Base-by-base conservation (phyloP, 2,888 invertebrate genomes). In the Lochmaea capreae region DNA sequence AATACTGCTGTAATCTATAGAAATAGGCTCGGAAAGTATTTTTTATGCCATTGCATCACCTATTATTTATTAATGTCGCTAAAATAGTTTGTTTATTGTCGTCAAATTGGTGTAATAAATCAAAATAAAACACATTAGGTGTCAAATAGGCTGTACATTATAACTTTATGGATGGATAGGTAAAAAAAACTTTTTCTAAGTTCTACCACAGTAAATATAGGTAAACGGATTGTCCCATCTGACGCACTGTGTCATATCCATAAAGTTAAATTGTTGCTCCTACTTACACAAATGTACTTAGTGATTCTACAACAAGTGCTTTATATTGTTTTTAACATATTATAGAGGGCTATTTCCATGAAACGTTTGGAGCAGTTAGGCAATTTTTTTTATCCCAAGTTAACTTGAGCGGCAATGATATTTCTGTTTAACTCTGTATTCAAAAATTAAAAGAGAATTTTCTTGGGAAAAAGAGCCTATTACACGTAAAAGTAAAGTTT, bases 11-110 rank as follows among this genome's bases (percentile, higher is more conserved):
- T 39, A 39, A 39, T 33, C 14, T 61, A 61, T 6, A n/a, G 16
- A 0, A 46, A 61, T 39, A 61, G n/a, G 61, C 61, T 61, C 61
- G 61, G 61, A 61, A 61, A 33, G 39, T n/a, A 6, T 33, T 22
- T 58, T 54, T 16, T 3, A 16, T 6, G 2, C 18, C 54, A 9
- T 16, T 54, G 2, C 54, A 18, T 16, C 54, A 54, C 54, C 14
- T 52, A 16, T 54, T 18, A 54, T 18, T 54, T 16, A 54, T 9
- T 18, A 4, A 18, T 54, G n/a, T n/a, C 14, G 8, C 5, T 49
- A 5, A 54, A 16, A 54, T 10, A 52, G 52, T 54, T 54, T 16
- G 11, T 10, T 54, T 54, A 54, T 54, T 54, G 54, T 54, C 54
- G 10, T 54, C n/a, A 54, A 10, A 54, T 54, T 54, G 8, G 54